These are phyloP conservation scores for Thalassaphorura encarpata DNA, from an alignment of 1,140 invertebrate genomes.

Conservation along the genomic window DNA sequence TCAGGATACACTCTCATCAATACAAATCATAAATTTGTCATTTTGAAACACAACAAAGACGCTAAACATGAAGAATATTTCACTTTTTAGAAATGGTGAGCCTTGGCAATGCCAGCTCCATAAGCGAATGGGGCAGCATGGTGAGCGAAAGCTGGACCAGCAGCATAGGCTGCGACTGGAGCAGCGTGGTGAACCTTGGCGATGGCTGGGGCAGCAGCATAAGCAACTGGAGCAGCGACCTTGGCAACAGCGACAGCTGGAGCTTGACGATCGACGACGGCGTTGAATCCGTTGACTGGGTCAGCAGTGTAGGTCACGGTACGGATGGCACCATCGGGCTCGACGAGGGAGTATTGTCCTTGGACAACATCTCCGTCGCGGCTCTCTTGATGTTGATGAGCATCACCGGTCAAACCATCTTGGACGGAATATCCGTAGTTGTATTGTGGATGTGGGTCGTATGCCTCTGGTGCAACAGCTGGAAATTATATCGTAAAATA, in stretches of 20 bases:
- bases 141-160: too few species aligned
- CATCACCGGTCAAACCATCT: slow-evolving; percentile 2
- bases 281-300: slow-evolving; percentile 56
- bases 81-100: too few species aligned
- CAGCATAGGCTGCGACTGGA: too few species aligned
- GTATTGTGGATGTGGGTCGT: slow-evolving; percentile 33
- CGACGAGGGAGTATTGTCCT: slow-evolving; percentile 37
- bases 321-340: slow-evolving; percentile 52
- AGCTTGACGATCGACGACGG: slow-evolving; percentile 47
- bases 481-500: not conserved
- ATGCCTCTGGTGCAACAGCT: slow-evolving; percentile 19
- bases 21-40: too few species aligned
- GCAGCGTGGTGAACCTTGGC: slow-evolving; percentile 2
- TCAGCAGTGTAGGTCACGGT: slow-evolving; percentile 64
- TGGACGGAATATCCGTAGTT: slow-evolving; percentile 31
- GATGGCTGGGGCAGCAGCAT: slow-evolving; percentile 12
- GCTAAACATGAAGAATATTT: too few species aligned
- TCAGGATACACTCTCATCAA: too few species aligned
- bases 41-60: too few species aligned
- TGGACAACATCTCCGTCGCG: slow-evolving; percentile 38
- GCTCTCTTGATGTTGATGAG: slow-evolving; percentile 32
- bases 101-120: too few species aligned
- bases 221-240: slow-evolving; percentile 36
- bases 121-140: too few species aligned
- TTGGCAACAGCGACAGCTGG: slow-evolving; percentile 41